phyloP scores from a whole-genome alignment of 2,888 invertebrate species.

The Gryllus longicercus region DNA sequence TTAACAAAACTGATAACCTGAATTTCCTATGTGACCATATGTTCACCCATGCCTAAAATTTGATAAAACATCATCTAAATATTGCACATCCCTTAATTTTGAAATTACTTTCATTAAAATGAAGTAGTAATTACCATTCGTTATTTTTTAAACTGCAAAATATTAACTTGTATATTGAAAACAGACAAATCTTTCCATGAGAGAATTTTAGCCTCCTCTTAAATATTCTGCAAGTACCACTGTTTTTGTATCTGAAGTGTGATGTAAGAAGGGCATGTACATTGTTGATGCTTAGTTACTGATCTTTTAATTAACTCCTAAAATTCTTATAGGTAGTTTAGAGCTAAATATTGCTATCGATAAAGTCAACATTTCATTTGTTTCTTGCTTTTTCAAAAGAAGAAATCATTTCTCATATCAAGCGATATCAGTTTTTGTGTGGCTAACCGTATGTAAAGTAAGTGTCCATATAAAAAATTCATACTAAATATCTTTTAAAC shows the following conservation, averaged over 20 bases:
- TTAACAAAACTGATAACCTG: neutral
- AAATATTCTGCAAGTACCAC: neutral
- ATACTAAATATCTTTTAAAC: neutral
- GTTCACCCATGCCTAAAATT: slow-evolving; percentile 6
- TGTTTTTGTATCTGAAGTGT: neutral
- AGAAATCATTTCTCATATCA: neutral
- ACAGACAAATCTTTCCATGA: neutral
- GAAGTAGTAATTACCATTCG: neutral
- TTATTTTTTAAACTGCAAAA: neutral
- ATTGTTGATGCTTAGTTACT: neutral
- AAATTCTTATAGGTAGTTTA: neutral
- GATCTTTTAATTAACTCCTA: neutral
- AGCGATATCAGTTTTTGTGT: neutral
- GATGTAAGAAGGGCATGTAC: neutral
- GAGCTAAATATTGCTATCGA: slow-evolving; percentile 17
- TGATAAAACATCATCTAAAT: neutral
- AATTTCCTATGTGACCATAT: neutral
- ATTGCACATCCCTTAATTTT: slow-evolving; percentile 17
- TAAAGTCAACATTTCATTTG: slow-evolving; percentile 7
- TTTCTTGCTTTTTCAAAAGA: neutral
- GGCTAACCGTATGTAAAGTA: slow-evolving; percentile 5
- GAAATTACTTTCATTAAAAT: neutral
- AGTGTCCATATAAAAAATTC: neutral
- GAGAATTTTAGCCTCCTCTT: neutral
- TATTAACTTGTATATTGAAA: neutral